Conservation (phyloP, 2,888 invertebrate genomes). For the Mongoloraphidia duomilia region DNA sequence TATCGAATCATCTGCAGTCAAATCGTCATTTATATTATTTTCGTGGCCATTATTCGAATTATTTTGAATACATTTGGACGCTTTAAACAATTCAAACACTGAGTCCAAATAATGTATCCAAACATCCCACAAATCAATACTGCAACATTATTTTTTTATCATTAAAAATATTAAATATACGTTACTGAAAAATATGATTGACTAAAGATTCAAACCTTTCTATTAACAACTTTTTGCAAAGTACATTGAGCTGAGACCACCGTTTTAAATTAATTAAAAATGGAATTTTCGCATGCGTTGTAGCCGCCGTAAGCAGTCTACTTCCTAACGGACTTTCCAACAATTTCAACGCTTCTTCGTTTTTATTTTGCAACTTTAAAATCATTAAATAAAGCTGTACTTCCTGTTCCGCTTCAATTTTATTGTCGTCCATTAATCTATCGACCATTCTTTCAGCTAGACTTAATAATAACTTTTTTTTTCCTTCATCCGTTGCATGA, state of each 20-base stretch:
- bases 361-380: conserved; percentile 64
- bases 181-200: not conserved
- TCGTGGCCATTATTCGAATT: conserved; percentile 18
- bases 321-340: conserved; percentile 63
- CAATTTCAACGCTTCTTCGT: conserved; percentile 64
- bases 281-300: conserved; percentile 54
- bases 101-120: conserved; percentile 59
- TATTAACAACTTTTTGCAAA: conserved; percentile 57
- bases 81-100: conserved; percentile 44
- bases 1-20: conserved; percentile 24
- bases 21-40: conserved; percentile 15
- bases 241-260: conserved; percentile 59
- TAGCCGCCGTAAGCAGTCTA: conserved; percentile 51
- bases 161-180: not conserved
- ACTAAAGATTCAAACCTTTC: conserved; percentile 39
- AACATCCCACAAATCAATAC: conserved; percentile 58
- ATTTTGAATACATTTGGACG: conserved; percentile 15
- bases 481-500: conserved; percentile 35
- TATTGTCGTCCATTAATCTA: conserved; percentile 74
- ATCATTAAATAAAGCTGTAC: conserved; percentile 83
- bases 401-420: conserved; percentile 88
- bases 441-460: conserved; percentile 90
- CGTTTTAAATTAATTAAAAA: conserved; percentile 55
- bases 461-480: conserved; percentile 58
- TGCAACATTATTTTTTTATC: conserved; percentile 19